These are phyloP conservation scores for Onychomys leucogaster DNA, from an alignment of 2,797 vertebrate species.

Conservation along the genomic window DNA sequence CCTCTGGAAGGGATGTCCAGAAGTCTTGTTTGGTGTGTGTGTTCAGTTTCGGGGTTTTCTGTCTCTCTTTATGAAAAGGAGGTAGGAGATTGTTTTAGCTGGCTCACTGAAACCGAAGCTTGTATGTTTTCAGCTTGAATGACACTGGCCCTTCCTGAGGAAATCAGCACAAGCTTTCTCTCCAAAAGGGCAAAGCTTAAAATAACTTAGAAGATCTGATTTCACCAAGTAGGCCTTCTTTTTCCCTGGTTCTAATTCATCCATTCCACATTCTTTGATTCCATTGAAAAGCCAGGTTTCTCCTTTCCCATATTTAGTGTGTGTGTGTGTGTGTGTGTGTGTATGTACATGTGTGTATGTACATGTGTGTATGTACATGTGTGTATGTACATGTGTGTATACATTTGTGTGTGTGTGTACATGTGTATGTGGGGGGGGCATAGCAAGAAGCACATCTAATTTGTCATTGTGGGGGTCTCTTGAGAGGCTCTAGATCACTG, in stretches of 20 bases:
- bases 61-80: background rate
- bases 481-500: background rate
- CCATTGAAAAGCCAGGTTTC: background rate
- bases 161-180: background rate
- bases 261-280: background rate
- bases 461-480: background rate
- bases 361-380: background rate
- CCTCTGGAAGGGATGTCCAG: background rate
- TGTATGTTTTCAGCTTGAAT: background rate
- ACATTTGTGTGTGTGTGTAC: background rate
- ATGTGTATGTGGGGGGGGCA: background rate
- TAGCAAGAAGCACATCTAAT: background rate
- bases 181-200: background rate
- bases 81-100: background rate
- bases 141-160: background rate
- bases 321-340: background rate
- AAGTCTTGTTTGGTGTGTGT: background rate
- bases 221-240: background rate
- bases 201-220: background rate
- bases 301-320: background rate
- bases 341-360: no score
- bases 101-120: background rate
- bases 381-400: background rate
- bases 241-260: background rate
- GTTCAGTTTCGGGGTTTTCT: background rate